A percentile compares a stretch with the other conserved stretches of the same genome.
phyloP scores from a whole-genome alignment of 2,113 vertebrate species.

The Cryptomyrus ogoouensis region DNA sequence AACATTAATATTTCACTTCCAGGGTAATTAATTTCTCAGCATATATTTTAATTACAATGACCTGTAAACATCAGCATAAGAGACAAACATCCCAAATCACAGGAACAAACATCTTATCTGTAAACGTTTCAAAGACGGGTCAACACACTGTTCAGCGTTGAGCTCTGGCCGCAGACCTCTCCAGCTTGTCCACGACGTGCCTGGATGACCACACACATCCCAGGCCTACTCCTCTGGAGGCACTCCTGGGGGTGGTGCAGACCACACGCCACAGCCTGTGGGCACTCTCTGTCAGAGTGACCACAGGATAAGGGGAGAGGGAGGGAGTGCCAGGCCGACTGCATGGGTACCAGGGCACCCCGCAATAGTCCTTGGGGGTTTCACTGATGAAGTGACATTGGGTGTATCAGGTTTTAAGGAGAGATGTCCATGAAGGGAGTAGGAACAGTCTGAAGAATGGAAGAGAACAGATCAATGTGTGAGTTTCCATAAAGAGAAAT shows the following conservation, averaged over 20 bases:
- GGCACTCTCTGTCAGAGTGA: not conserved
- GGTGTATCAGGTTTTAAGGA: not conserved
- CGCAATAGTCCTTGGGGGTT: not conserved
- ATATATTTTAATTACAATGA: conserved; percentile 1
- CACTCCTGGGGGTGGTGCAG: not conserved
- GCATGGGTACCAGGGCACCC: not conserved
- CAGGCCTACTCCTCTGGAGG: not conserved
- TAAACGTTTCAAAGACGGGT: conserved; percentile 1
- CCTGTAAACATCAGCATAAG: conserved; percentile 9
- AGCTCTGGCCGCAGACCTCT: not conserved
- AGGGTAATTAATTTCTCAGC: not conserved
- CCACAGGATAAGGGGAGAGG: not conserved
- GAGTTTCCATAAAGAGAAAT: not conserved
- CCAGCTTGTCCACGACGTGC: not conserved
- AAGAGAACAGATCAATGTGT: not conserved
- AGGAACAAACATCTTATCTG: conserved; percentile 6
- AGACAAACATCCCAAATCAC: conserved; percentile 8
- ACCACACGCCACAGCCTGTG: not conserved
- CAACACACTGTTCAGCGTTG: not conserved
- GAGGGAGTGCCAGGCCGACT: not conserved
- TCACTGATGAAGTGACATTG: conserved; percentile 6
- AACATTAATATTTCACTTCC: not conserved
- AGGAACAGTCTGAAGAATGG: not conserved
- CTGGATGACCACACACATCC: not conserved
- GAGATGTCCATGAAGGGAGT: not conserved